These are phyloP conservation scores for Sitta europaea DNA, from an alignment of 2,113 vertebrate genomes.

Conservation along the genomic window DNA sequence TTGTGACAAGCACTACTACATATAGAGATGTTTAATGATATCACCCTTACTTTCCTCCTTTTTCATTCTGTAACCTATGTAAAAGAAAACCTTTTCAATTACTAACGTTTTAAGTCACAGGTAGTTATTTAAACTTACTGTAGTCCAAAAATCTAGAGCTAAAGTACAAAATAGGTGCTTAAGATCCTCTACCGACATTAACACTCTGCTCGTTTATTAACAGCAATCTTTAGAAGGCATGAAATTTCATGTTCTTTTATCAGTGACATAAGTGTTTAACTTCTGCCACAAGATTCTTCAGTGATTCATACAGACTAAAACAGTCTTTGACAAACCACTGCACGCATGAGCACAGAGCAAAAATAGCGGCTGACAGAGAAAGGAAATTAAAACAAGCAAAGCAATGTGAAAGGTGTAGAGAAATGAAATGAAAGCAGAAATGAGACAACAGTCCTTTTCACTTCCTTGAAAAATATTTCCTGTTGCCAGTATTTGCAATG, in stretches of 20 bases:
- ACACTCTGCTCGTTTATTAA: neutral
- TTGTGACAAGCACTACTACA: neutral
- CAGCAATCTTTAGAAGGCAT: neutral
- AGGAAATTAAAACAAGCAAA: constrained; percentile 10
- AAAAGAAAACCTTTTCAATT: neutral
- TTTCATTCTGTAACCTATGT: constrained; percentile 70
- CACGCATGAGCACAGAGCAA: neutral
- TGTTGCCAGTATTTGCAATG: neutral
- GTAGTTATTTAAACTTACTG: neutral
- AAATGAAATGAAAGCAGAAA: neutral
- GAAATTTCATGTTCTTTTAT: neutral
- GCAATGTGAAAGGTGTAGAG: neutral
- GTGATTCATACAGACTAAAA: neutral
- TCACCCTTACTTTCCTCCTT: constrained; percentile 73
- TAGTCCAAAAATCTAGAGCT: neutral
- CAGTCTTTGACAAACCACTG: neutral
- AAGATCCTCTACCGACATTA: neutral
- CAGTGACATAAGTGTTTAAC: neutral
- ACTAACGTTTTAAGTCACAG: neutral
- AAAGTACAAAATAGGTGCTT: neutral
- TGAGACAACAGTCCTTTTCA: neutral
- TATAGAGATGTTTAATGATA: constrained; percentile 62
- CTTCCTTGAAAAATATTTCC: constrained; percentile 13
- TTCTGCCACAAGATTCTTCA: neutral
- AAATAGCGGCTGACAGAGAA: neutral